phyloP scores from a whole-genome alignment of 35 echinoderm and acorn worm species.

The Stichopus chloronotus region DNA sequence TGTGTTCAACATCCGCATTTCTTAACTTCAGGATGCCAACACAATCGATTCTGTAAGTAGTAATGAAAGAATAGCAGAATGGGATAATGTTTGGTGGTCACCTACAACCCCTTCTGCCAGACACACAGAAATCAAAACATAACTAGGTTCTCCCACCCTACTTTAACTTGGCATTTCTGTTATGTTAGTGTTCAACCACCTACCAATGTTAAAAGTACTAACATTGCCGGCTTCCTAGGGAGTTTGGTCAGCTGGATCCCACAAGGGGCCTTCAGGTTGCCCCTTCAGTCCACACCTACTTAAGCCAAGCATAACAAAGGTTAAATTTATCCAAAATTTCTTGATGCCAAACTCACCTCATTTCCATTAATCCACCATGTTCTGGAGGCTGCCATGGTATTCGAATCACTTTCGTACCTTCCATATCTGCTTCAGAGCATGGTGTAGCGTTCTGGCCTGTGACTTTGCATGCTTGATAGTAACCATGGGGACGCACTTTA shows the following conservation, averaged over 20 bases:
- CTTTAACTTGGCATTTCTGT: too few relatives aligned
- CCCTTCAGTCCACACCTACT: too few relatives aligned
- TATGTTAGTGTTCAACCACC: too few relatives aligned
- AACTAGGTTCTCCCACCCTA: too few relatives aligned
- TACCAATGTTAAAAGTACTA: too few relatives aligned
- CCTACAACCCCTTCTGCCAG: too few relatives aligned
- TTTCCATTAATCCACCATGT: conserved; percentile 67
- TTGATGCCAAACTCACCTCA: conserved; percentile 52
- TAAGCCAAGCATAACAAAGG: too few relatives aligned
- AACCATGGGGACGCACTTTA: conserved; percentile 92
- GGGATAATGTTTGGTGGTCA: background rate
- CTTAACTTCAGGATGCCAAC: conserved; percentile 96
- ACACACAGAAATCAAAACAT: too few relatives aligned
- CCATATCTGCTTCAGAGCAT: conserved; percentile 76
- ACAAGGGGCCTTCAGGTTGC: too few relatives aligned
- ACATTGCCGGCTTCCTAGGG: too few relatives aligned
- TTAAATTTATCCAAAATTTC: too few relatives aligned
- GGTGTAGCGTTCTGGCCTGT: conserved; percentile 91
- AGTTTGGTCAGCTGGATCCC: too few relatives aligned
- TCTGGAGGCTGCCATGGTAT: conserved; percentile 81
- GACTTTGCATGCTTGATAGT: conserved; percentile 98
- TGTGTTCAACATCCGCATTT: conserved; percentile 98
- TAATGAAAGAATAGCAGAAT: background rate
- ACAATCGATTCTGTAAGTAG: conserved; percentile 84
- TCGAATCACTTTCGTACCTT: conserved; percentile 89